These are phyloP conservation scores for Drosophila monieri DNA, from an alignment of 2,888 invertebrate genomes.

Conservation along the genomic window DNA sequence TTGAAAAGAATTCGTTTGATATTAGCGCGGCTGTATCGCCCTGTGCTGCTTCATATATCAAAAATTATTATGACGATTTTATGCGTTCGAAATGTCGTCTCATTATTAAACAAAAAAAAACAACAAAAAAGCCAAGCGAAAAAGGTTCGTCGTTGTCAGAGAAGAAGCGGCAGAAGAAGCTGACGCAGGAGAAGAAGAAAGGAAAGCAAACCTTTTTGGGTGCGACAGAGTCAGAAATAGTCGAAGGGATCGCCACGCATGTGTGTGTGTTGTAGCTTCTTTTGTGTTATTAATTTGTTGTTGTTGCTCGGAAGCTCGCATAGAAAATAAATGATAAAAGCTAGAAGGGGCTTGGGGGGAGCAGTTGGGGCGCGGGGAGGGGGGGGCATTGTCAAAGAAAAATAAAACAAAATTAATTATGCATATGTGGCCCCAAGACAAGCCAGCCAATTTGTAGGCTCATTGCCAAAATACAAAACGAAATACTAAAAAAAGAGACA, in stretches of 20 bases:
- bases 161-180: conserved; percentile 14
- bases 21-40: conserved; percentile 77
- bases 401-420: conserved; percentile 71
- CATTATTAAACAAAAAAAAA: conserved; percentile 81
- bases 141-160: conserved; percentile 27
- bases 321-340: conserved; percentile 69
- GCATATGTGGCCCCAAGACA: conserved; percentile 56
- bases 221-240: conserved; percentile 21
- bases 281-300: conserved; percentile 73
- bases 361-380: background rate
- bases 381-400: conserved; percentile 39
- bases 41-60: conserved; percentile 83
- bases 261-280: conserved; percentile 42
- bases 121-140: conserved; percentile 57
- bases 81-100: conserved; percentile 84
- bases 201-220: conserved; percentile 2
- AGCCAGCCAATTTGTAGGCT: conserved; percentile 71
- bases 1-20: conserved; percentile 83
- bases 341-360: conserved; percentile 17
- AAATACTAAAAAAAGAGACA: conserved; percentile 15
- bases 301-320: conserved; percentile 45
- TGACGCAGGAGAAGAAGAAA: conserved; percentile 10
- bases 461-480: conserved; percentile 61
- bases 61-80: conserved; percentile 84
- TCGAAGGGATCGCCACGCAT: conserved; percentile 28